Base-by-base conservation (phyloP, 2,797 vertebrate genomes). In the Tympanoctomys barrerae region DNA sequence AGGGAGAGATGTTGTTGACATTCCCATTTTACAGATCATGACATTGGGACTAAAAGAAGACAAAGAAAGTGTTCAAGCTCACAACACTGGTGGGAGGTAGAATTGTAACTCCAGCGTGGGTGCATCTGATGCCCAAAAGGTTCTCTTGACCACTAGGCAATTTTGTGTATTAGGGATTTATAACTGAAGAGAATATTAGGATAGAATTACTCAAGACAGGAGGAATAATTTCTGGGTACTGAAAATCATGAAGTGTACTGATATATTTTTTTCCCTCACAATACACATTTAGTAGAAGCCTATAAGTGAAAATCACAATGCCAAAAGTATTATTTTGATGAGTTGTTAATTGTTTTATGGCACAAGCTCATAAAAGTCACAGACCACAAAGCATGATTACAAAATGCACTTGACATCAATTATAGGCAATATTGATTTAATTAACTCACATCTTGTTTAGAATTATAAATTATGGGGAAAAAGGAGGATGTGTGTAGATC, bases 361-460 rank as follows among this genome's bases (percentile, higher is more conserved):
- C 75, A 36, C 93, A 64, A 89, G 46, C 97, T 91, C 75, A 59
- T 98, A 98, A 98, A 97, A 97, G 78, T 77, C 61, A 90, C 81
- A 52, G 81, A 78, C 91, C 97, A 91, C 95, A 95, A 97, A 97
- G 83, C 77, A 89, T 94, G 98, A 75, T 98, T 98, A 97, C 62
- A 95, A 96, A 98, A 97, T 82, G 39, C 95, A 96, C 42, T 96
- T 54, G n/a, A 96, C 97, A 97, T 97, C 91, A 98, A 94, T 95
- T 97, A 97, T 10, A 96, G 82, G 87, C 66, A 87, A 28, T 80
- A 96, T 93, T 94, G 91, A 96, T 97, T 97, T 96, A 59, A 92
- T 97, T 97, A 97, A 94, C 92, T 93, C 42, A 88, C 64, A 78
- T 97, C 88, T 78, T 94, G 84, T 94, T 80, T 64, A 96, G 89